Evolutionary conservation across 64 coral and sea anemone species (phyloP).

Genomic region (Platygyra sinensis): DNA sequence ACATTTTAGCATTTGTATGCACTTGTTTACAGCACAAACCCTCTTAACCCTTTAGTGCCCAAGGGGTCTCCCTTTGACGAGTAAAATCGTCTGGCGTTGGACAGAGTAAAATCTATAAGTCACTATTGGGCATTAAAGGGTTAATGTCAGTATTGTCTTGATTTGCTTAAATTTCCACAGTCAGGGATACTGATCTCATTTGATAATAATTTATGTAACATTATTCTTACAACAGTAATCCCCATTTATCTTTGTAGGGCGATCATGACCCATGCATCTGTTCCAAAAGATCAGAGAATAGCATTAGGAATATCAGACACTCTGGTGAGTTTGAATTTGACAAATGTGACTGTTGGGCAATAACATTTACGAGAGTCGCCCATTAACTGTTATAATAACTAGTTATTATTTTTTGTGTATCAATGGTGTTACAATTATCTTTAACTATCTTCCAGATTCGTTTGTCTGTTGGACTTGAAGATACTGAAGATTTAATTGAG

Average conservation of each 20-base stretch:
- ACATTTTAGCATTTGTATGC: too few species aligned
- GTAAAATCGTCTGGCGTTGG: too few species aligned
- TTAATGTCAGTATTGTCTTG: too few species aligned
- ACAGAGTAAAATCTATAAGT: too few species aligned
- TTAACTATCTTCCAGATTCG: constrained; percentile 72
- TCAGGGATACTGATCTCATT: background rate
- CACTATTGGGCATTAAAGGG: too few species aligned
- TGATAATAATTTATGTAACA: background rate
- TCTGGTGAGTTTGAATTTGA: constrained; percentile 58
- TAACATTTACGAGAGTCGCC: background rate
- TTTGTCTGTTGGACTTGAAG: constrained; percentile 91
- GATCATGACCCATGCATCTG: constrained; percentile 96
- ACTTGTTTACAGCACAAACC: too few species aligned
- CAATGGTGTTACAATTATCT: background rate
- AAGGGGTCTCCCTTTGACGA: too few species aligned
- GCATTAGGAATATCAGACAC: constrained; percentile 87
- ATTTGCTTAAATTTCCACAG: too few species aligned
- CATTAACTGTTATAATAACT: too few species aligned
- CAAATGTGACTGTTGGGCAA: background rate
- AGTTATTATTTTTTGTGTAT: background rate
- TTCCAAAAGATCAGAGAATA: constrained; percentile 83
- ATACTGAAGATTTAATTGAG: constrained; percentile 86
- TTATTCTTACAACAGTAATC: background rate
- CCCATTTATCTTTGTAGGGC: constrained; percentile 43
- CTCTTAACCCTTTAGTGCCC: too few species aligned